Evolutionary conservation across 2,888 invertebrate species (phyloP).

Genomic region (Listrodromus nycthemerus): DNA sequence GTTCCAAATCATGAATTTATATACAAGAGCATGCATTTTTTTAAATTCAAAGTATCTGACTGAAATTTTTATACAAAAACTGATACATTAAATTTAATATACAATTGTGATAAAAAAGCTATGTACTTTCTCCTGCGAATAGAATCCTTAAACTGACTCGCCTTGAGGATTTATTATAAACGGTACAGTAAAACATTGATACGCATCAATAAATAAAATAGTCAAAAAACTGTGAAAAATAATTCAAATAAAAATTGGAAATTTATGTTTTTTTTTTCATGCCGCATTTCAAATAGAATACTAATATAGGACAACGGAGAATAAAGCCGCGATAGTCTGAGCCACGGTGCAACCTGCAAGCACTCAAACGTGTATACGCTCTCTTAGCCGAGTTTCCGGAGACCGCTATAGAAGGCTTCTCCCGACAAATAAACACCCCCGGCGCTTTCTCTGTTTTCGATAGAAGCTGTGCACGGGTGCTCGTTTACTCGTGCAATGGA

Average conservation of each 20-base stretch:
- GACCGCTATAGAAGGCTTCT: constrained; percentile 20
- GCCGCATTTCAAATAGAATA: not conserved
- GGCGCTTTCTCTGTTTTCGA: constrained; percentile 29
- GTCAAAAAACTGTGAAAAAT: not conserved
- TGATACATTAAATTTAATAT: no score
- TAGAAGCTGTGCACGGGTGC: not conserved
- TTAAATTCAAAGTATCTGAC: no score
- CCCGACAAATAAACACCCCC: constrained; percentile 30
- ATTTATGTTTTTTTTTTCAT: not conserved
- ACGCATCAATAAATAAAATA: not conserved
- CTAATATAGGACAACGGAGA: not conserved
- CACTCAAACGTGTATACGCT: not conserved
- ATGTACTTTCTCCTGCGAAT: no score
- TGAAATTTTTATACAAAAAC: no score
- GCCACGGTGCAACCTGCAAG: not conserved
- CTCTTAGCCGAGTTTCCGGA: not conserved
- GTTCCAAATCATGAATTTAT: no score
- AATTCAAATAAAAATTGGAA: not conserved
- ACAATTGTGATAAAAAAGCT: no score
- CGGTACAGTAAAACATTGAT: no score
- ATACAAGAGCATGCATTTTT: no score
- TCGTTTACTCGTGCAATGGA: constrained; percentile 3
- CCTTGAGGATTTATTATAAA: no score
- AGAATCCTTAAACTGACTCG: no score
- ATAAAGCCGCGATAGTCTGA: not conserved